Conservation (phyloP, 2,888 invertebrate species). For the Drosophila sordidapex region DNA sequence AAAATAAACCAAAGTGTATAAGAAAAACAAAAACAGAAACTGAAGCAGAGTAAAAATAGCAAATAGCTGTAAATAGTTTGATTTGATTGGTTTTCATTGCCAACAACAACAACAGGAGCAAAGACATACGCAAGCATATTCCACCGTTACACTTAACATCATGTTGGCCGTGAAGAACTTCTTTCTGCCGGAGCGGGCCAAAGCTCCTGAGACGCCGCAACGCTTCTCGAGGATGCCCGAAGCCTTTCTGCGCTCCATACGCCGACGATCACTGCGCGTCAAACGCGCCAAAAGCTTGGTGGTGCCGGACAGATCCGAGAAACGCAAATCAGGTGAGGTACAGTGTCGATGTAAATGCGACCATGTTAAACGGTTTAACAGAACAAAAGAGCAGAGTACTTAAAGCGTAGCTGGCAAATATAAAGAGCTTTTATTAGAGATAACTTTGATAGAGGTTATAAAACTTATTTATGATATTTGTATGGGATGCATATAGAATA, state of each 20-base stretch:
- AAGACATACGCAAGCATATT: slow-evolving; percentile 7
- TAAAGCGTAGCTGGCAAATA: not conserved
- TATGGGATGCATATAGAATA: not conserved
- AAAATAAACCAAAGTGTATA: slow-evolving; percentile 29
- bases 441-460: not conserved
- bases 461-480: not conserved
- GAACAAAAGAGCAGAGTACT: not conserved
- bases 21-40: slow-evolving; percentile 19
- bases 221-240: slow-evolving; percentile 90
- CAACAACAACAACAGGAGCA: slow-evolving; percentile 46
- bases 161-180: slow-evolving; percentile 92
- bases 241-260: slow-evolving; percentile 90
- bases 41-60: slow-evolving; percentile 51
- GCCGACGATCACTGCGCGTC: slow-evolving; percentile 89
- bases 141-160: slow-evolving; percentile 34
- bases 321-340: slow-evolving; percentile 90
- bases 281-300: slow-evolving; percentile 91
- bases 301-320: slow-evolving; percentile 89
- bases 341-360: slow-evolving; percentile 75
- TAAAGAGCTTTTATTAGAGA: not conserved
- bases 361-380: slow-evolving; percentile 19
- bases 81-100: slow-evolving; percentile 55
- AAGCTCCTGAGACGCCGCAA: slow-evolving; percentile 86
- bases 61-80: slow-evolving; percentile 38
- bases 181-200: slow-evolving; percentile 88